Conservation (phyloP, 2,888 invertebrate genomes). For the Rhagonycha lutea region DNA sequence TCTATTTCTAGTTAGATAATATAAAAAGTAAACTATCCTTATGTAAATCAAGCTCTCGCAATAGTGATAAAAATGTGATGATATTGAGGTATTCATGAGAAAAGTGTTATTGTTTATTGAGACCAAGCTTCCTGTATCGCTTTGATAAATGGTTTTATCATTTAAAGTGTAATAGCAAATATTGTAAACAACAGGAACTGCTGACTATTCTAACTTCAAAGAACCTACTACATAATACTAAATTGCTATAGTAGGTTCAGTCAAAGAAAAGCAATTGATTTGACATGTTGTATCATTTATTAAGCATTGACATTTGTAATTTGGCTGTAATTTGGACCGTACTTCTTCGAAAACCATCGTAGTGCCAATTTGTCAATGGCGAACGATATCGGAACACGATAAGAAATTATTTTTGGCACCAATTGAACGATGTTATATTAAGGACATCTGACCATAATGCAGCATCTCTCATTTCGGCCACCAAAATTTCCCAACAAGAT, state of each 20-base stretch:
- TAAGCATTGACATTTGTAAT: too few species aligned
- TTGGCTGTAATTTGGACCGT: too few species aligned
- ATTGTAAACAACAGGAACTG: not conserved
- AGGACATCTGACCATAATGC: too few species aligned
- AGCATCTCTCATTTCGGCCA: too few species aligned
- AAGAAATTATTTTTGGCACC: too few species aligned
- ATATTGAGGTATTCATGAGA: slow-evolving; percentile 2
- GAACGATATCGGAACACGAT: too few species aligned
- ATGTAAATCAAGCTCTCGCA: slow-evolving; percentile 10
- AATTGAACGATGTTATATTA: too few species aligned
- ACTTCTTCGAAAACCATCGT: too few species aligned
- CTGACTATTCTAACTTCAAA: not conserved
- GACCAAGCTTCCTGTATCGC: not conserved
- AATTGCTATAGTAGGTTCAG: not conserved
- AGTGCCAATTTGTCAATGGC: too few species aligned
- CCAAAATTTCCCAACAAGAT: too few species aligned
- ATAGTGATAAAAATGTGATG: slow-evolving; percentile 9
- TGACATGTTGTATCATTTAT: too few species aligned
- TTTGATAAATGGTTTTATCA: not conserved
- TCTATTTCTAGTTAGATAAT: slow-evolving; percentile 13
- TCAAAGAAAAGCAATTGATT: too few species aligned
- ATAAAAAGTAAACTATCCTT: slow-evolving; percentile 14
- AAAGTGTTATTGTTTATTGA: not conserved
- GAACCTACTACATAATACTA: not conserved
- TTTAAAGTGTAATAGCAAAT: not conserved